Evolutionary conservation across 2,888 invertebrate species (phyloP), one percentile per base, ranked within the genome.

Genomic region (Arge pagana): DNA sequence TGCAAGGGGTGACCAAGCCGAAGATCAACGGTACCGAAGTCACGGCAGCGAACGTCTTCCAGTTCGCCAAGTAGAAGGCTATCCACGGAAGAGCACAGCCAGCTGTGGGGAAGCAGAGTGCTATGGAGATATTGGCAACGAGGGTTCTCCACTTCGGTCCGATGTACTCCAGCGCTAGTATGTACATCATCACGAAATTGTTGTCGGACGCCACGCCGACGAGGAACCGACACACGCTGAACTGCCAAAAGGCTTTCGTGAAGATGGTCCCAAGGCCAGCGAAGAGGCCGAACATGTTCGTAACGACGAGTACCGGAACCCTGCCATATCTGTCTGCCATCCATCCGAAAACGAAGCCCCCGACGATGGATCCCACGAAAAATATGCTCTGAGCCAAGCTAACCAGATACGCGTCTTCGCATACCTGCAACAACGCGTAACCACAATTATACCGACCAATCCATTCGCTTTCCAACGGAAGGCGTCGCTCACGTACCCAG

Each of bases 111-210:
- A 79, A 81, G 71, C 71, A 81, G 35, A 81, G 56, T 1, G 80
- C 81, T 30, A 80, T 79, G 1, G 81, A 79, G 72, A 81, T 77
- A 65, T 81, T 81, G 1, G 80, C 81, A 18, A 79, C 78, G 74
- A 73, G 77, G 1, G 81, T 81, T 13, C 81, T 77, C 67, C 81
- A 79, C 1, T 71, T 69, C 0, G 79, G 72, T 0, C 81, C 81
- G 31, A 81, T 78, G 71, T 81, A 81, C 57, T 81, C 81, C 36
- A 82, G 57, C 3, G 79, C 81, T 77, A 66, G 56, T 43, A 66
- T 66, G 13, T 65, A 66, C 59, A 61, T 61, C 43, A 61, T 56
- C 11, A 59, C 57, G 39, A 61, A 66, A 2, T 52, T 56, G 24
- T 62, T 65, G 54, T 65, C 66, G 50, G 52, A 66, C 0, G 64